Evolutionary conservation across 2,113 vertebrate species (phyloP), one percentile per base, ranked within the genome.

Genomic region (Pollachius pollachius): DNA sequence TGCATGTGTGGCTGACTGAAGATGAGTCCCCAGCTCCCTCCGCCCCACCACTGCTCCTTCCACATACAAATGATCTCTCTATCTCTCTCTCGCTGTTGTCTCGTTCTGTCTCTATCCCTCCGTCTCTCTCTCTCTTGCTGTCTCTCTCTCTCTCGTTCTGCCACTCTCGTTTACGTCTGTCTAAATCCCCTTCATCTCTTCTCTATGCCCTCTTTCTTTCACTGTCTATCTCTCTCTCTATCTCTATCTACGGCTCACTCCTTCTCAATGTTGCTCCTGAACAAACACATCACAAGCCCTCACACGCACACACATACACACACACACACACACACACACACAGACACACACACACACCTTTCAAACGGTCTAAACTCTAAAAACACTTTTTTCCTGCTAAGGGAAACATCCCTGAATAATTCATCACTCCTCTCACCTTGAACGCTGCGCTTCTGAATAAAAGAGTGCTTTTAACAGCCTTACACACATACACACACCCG

Each of bases 381-480:
- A 87, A 90, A 87, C 82, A 85, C 69, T 62, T 70, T 84, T 80
- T 86, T 87, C 75, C 81, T 74, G 76, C 70, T 65, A 81, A 71
- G 70, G 80, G 78, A 86, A 86, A 88, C 77, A 84, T 80, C 75
- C 79, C 80, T 90, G 88, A 90, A 90, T 90, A 86, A 90, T 91
- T 89, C 84, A 91, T 87, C 62, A 66, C 72, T 82, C 80, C 81
- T 79, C 78, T 90, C 88, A 89, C 85, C 88, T 87, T 88, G 86
- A 89, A 87, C 80, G 84, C 71, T 73, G 73, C 25, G 71, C 74
- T 83, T 80, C 78, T 79, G 84, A 85, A 88, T 87, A 86, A 88
- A 89, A 80, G 80, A 85, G 75, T 11, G 9, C 79, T 91, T 85
- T 89, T 84, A 86, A 87, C 80, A 87, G 84, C 72, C 69, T 77